Evolutionary conservation across 2,797 vertebrate genomes (phyloP).

Genomic region (Chaetodon trifasciatus): DNA sequence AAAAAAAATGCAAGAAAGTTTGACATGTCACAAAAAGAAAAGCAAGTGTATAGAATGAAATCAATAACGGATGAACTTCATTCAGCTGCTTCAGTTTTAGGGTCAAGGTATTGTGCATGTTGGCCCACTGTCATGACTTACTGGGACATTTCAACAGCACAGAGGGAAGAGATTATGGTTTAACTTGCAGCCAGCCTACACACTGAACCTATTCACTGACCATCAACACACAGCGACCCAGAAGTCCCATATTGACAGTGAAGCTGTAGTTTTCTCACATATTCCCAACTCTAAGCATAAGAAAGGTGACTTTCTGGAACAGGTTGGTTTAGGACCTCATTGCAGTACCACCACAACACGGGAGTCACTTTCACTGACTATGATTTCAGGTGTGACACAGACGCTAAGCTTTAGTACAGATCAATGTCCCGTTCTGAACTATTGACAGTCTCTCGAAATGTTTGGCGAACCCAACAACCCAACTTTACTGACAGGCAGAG

Average conservation of each 20-base stretch:
- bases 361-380: no score
- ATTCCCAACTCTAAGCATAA: not conserved
- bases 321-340: no score
- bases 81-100: not conserved
- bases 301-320: not conserved
- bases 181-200: not conserved
- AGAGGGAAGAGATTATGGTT: not conserved
- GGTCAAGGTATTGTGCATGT: not conserved
- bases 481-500: no score
- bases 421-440: no score
- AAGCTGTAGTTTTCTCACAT: not conserved
- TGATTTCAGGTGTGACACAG: no score
- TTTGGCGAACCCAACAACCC: no score
- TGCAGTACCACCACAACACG: no score
- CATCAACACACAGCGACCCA: not conserved
- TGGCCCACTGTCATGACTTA: not conserved
- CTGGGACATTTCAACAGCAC: not conserved
- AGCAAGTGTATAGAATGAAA: constrained; percentile 1
- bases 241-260: not conserved
- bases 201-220: not conserved
- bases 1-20: not conserved
- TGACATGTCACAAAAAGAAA: not conserved
- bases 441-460: no score
- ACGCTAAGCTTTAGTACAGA: no score
- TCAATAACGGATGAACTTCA: not conserved